These are phyloP conservation scores for Macropus fuliginosus DNA, from an alignment of 2,797 vertebrate genomes.

Conservation along the genomic window DNA sequence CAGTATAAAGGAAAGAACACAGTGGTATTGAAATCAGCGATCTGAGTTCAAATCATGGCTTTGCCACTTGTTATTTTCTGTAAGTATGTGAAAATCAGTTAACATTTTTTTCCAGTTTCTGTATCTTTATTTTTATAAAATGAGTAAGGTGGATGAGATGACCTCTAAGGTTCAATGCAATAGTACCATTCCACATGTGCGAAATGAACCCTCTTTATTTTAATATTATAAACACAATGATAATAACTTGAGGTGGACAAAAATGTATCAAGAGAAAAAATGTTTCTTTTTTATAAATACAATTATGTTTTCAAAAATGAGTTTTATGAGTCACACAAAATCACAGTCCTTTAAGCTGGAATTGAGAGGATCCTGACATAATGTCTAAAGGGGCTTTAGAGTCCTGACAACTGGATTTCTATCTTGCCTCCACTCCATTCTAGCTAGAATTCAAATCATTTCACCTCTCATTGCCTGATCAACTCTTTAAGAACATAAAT, in stretches of 20 bases:
- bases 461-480: neutral
- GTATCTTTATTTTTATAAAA: neutral
- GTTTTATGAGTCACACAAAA: neutral
- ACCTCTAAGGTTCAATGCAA: neutral
- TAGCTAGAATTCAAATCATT: neutral
- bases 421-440: neutral
- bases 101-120: neutral
- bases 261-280: neutral
- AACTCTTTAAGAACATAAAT: neutral
- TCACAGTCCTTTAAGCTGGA: neutral
- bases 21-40: neutral
- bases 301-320: constrained; percentile 30
- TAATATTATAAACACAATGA: neutral
- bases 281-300: neutral
- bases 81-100: neutral
- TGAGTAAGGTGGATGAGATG: neutral
- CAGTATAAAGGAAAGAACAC: neutral
- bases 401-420: neutral
- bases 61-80: neutral
- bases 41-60: neutral
- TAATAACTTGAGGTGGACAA: neutral
- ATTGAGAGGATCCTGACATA: neutral
- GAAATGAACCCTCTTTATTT: neutral
- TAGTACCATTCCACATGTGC: neutral
- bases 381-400: neutral